Evolutionary conservation across 2,888 invertebrate species (phyloP).

Genomic region (Itoplectis maculator): DNA sequence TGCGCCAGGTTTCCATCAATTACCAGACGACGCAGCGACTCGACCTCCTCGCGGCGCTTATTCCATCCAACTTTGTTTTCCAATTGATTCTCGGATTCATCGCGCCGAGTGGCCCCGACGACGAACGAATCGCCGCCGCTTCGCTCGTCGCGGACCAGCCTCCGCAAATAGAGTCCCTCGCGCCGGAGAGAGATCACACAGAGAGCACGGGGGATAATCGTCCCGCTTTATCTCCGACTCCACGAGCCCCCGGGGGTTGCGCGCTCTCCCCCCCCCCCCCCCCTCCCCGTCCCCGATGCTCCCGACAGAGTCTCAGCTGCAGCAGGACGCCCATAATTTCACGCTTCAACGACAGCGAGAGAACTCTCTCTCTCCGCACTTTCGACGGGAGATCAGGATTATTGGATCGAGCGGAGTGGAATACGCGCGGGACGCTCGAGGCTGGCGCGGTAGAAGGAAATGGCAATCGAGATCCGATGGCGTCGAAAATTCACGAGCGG

Average conservation of each 20-base stretch:
- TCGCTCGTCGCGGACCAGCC: background rate
- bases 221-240: conserved; percentile 15
- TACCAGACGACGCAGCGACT: background rate
- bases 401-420: conserved; percentile 77
- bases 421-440: background rate
- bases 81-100: conserved; percentile 18
- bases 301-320: conserved; percentile 30
- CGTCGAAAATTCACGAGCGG: conserved; percentile 44
- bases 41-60: background rate
- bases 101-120: background rate
- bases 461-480: conserved; percentile 58
- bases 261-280: too few species aligned
- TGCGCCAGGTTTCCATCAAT: too few species aligned
- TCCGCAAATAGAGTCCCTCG: background rate
- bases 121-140: too few species aligned
- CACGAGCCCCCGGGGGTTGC: conserved; percentile 33
- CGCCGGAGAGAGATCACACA: conserved; percentile 9
- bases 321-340: conserved; percentile 78
- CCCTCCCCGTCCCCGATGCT: background rate
- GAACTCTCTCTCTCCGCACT: conserved; percentile 27
- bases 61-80: background rate
- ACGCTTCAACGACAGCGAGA: conserved; percentile 74
- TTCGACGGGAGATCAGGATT: conserved; percentile 76
- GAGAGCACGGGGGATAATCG: conserved; percentile 23
- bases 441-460: conserved; percentile 63